These are phyloP conservation scores for Crotalus viridis DNA, from an alignment of 2,113 vertebrate genomes.

Conservation along the genomic window DNA sequence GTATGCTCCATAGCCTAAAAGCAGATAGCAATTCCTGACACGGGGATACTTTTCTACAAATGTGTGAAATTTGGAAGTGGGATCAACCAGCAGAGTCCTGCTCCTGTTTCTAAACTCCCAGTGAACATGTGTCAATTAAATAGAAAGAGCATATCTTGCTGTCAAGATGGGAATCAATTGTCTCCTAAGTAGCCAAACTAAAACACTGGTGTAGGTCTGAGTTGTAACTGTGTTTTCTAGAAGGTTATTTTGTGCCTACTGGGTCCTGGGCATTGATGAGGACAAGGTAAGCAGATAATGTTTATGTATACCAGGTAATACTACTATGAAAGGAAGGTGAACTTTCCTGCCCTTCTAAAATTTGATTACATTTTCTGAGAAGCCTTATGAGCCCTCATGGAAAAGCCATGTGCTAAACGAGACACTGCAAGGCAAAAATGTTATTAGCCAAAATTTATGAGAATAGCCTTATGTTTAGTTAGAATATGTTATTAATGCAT, in stretches of 20 bases:
- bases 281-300: background rate
- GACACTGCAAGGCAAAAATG: background rate
- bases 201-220: background rate
- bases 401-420: background rate
- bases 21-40: background rate
- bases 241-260: background rate
- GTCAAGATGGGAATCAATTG: background rate
- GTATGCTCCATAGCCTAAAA: background rate
- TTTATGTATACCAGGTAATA: background rate
- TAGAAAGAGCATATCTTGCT: background rate
- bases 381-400: background rate
- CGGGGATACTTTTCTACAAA: background rate
- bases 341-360: background rate
- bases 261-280: background rate
- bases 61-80: background rate
- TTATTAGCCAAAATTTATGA: background rate
- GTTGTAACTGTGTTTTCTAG: background rate
- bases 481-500: background rate
- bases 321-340: background rate
- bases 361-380: background rate
- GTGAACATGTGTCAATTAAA: background rate
- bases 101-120: background rate
- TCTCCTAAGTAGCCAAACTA: background rate
- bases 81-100: background rate
- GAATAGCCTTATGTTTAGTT: background rate